Percentiles rank a stretch among this genome's conserved stretches.
Conservation (phyloP, 2,797 vertebrate species). For the Antennarius maculatus region DNA sequence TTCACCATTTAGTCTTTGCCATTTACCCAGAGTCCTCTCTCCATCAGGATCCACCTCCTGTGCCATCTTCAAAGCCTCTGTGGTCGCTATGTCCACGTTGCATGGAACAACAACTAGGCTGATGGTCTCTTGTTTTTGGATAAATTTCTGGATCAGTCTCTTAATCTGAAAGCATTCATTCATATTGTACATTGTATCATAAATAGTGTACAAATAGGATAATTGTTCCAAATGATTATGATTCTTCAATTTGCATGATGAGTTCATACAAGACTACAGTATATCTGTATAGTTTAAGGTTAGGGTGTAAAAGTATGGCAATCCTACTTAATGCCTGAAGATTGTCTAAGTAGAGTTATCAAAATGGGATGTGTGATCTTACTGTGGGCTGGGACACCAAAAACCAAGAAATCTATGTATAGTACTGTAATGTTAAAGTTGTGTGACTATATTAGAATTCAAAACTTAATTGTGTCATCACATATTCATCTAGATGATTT, state of each 20-base stretch:
- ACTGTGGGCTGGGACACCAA: too few species aligned
- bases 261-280: too few species aligned
- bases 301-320: neutral
- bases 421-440: too few species aligned
- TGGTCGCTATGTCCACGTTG: constrained; percentile 93
- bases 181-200: neutral
- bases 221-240: neutral
- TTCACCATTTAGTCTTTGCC: neutral
- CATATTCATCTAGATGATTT: too few species aligned
- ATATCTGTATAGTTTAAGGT: too few species aligned
- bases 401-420: too few species aligned
- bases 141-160: constrained; percentile 81
- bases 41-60: constrained; percentile 86
- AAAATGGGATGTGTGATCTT: too few species aligned
- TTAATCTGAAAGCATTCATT: constrained; percentile 81
- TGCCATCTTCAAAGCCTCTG: constrained; percentile 91
- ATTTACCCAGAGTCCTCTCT: constrained; percentile 89
- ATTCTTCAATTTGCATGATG: neutral
- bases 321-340: too few species aligned
- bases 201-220: neutral
- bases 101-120: constrained; percentile 90
- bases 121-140: constrained; percentile 87
- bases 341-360: too few species aligned
- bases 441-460: too few species aligned
- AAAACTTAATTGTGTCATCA: too few species aligned